These are phyloP conservation scores for Xylota sylvarum DNA, from an alignment of 2,888 invertebrate species.

Conservation along the genomic window DNA sequence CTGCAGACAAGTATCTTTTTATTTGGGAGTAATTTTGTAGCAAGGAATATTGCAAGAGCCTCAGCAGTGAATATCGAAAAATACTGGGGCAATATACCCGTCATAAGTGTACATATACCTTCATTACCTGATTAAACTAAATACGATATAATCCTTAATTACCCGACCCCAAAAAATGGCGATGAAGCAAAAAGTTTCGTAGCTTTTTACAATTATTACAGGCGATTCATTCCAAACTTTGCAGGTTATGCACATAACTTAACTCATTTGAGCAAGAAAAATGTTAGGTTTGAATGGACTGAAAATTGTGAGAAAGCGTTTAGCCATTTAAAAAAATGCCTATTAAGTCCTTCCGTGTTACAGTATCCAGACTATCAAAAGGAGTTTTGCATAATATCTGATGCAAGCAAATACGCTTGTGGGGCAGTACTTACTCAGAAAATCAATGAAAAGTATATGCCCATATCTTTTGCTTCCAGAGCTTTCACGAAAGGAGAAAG, in stretches of 20 bases:
- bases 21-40: too few species aligned
- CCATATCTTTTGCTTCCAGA: constrained; percentile 71
- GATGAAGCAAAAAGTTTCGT: constrained; percentile 61
- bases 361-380: constrained; percentile 50
- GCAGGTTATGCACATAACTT: constrained; percentile 28
- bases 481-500: constrained; percentile 77
- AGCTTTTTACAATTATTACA: constrained; percentile 65
- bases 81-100: too few species aligned
- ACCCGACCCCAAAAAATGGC: constrained; percentile 52
- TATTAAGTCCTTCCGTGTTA: constrained; percentile 29
- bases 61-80: too few species aligned
- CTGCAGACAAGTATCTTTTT: too few species aligned
- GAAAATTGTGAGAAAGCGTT: constrained; percentile 59
- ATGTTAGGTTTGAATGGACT: constrained; percentile 48
- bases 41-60: too few species aligned
- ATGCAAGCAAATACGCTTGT: constrained; percentile 62
- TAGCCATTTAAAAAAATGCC: constrained; percentile 27
- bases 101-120: too few species aligned
- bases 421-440: constrained; percentile 73
- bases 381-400: constrained; percentile 55
- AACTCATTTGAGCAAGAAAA: constrained; percentile 39
- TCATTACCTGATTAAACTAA: too few species aligned
- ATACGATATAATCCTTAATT: background rate
- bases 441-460: constrained; percentile 51
- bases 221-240: constrained; percentile 52